Evolutionary conservation across 2,888 invertebrate genomes (phyloP).

Genomic region (Oasisia sp.): DNA sequence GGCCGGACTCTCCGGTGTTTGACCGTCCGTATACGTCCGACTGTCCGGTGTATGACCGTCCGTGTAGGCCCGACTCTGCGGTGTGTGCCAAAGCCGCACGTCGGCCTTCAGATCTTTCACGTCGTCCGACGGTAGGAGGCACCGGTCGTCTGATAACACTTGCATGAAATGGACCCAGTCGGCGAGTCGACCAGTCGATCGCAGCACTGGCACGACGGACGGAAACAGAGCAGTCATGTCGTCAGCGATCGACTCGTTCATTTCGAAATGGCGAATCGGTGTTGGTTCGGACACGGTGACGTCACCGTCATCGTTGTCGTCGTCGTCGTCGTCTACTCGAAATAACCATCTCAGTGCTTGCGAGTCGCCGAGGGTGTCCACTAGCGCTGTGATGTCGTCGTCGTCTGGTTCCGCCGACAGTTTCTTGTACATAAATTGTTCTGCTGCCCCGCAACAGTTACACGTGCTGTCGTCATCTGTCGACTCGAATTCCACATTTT

Average conservation of each 20-base stretch:
- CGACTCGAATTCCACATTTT: not conserved
- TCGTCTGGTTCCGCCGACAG: not conserved
- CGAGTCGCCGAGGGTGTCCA: not conserved
- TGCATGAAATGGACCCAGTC: conserved; percentile 3
- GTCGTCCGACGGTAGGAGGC: not conserved
- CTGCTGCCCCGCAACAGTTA: not conserved
- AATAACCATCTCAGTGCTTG: not conserved
- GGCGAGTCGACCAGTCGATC: not conserved
- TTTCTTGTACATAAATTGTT: conserved; percentile 9
- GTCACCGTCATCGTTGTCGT: not conserved
- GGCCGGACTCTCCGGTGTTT: not conserved
- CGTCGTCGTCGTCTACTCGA: not conserved
- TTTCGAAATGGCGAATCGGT: not conserved
- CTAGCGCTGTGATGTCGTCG: not conserved
- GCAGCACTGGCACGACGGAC: not conserved
- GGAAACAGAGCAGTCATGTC: not conserved
- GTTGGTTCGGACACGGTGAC: not conserved
- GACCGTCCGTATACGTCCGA: no score
- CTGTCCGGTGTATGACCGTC: no score
- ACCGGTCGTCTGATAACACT: not conserved
- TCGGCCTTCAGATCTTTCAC: not conserved
- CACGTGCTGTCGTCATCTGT: not conserved
- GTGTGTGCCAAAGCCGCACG: not conserved
- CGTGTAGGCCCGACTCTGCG: no score
- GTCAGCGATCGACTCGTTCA: not conserved